phyloP scores from a whole-genome alignment of 2,113 vertebrate genomes.

The Seriola aureovittata region DNA sequence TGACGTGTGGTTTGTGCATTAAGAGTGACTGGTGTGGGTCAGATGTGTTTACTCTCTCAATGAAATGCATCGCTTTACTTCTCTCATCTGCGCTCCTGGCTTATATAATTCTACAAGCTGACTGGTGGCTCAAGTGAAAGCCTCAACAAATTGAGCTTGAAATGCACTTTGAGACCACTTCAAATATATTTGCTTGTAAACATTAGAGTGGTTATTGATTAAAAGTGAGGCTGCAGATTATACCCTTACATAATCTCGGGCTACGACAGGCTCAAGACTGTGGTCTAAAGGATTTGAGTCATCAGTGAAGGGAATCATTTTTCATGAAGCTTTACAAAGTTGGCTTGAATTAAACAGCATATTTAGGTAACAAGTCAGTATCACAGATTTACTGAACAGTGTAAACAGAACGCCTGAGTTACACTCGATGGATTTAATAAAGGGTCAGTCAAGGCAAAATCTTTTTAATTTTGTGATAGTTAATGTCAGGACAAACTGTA shows the following conservation, averaged over 20 bases:
- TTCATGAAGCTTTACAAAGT: conserved; percentile 57
- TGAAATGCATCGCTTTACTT: conserved; percentile 40
- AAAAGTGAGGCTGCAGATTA: conserved; percentile 74
- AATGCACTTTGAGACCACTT: conserved; percentile 70
- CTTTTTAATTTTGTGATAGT: background rate
- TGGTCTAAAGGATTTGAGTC: conserved; percentile 52
- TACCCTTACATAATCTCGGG: conserved; percentile 55
- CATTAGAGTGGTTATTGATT: conserved; percentile 77
- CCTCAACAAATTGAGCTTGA: conserved; percentile 70
- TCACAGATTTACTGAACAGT: conserved; percentile 20
- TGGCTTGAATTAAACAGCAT: conserved; percentile 48
- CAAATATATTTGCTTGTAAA: conserved; percentile 75
- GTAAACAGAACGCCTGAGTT: conserved; percentile 22
- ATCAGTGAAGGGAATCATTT: conserved; percentile 53
- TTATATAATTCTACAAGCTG: conserved; percentile 53
- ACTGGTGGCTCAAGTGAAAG: conserved; percentile 62
- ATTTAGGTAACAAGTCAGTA: conserved; percentile 14
- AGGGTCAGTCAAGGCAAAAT: background rate
- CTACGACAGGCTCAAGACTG: conserved; percentile 53
- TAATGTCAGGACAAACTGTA: background rate
- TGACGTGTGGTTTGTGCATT: conserved; percentile 27
- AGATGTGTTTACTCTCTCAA: conserved; percentile 56
- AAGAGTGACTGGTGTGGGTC: conserved; percentile 22
- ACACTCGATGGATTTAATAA: background rate
- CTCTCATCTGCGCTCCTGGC: conserved; percentile 38